Evolutionary conservation across 2,113 vertebrate genomes (phyloP), one percentile per base, ranked within the genome.

Genomic region (Corythaeola cristata): DNA sequence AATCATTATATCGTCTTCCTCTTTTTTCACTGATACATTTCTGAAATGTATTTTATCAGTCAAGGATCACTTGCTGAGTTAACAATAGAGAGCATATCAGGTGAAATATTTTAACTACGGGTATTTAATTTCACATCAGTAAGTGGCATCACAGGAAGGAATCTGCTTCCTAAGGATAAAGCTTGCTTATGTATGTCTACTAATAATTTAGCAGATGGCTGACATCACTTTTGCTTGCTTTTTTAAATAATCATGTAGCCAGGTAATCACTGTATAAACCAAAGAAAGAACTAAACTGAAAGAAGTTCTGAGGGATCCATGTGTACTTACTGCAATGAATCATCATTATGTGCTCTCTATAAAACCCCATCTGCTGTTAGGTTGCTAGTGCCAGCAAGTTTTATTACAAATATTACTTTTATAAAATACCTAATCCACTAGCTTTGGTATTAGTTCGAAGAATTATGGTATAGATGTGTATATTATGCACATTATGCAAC

Each of bases 331-430:
- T 88, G 60, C 35, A 89, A 15, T 81, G 45, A 95, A 93, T 77
- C 47, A 94, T 91, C 56, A 74, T 91, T 96, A 91, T 58, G 88
- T 90, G 79, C 63, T 56, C 74, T 66, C 86, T 95, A 26, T 67
- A 96, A 90, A 74, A 69, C 12, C 71, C 20, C 94, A 56, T 96
- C 84, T 96, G 67, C 82, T 93, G 30, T 37, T 83, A 85, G 49
- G 27, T 96, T 97, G 92, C 85, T 41, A 77, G 27, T 68, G 88
- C 78, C 74, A 85, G 49, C 53, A 95, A 95, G 60, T 96, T 96
- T 97, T 96, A 89, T 72, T 95, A 88, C 45, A 73, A 77, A 84
- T 88, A 68, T 49, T 94, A 66, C 81, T 96, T 96, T 96, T 96
- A 94, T 76, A 92, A 97, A 93, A 93, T 18, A 69, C 23, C 72